Conservation (phyloP, 2,113 vertebrate genomes). For the Tonatia bakeri region DNA sequence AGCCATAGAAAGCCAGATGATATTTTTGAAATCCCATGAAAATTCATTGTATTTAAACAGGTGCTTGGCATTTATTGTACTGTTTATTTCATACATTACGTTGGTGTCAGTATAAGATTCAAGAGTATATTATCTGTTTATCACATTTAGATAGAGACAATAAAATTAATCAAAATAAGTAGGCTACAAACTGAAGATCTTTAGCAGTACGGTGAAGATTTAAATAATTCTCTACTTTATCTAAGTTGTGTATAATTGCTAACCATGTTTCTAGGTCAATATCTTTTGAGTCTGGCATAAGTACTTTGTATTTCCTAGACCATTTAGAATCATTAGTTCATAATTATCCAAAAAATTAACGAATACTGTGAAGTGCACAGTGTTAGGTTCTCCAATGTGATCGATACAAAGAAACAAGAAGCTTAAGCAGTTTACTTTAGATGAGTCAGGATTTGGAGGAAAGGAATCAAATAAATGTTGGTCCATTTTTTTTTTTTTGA, state of each 20-base stretch:
- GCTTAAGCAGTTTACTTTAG: neutral
- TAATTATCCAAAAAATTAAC: slow-evolving; percentile 10
- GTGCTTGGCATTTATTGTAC: slow-evolving; percentile 15
- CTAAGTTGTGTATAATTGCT: slow-evolving; percentile 42
- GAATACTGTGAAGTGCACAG: neutral
- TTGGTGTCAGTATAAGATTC: neutral
- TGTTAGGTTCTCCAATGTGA: neutral
- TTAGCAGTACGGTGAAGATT: slow-evolving; percentile 11
- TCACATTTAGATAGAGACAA: slow-evolving; percentile 21
- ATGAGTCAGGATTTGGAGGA: neutral
- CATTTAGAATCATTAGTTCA: slow-evolving; percentile 16
- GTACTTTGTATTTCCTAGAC: slow-evolving; percentile 13
- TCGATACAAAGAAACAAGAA: neutral
- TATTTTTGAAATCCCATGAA: slow-evolving; percentile 26
- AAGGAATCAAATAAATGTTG: neutral
- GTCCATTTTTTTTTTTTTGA: neutral
- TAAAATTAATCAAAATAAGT: slow-evolving; percentile 61
- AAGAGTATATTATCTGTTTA: slow-evolving; percentile 36
- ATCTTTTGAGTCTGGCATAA: slow-evolving; percentile 38
- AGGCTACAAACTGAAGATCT: slow-evolving; percentile 47
- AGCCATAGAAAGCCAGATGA: slow-evolving; percentile 21
- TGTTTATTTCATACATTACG: slow-evolving; percentile 36
- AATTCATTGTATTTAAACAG: slow-evolving; percentile 43
- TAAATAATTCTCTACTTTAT: slow-evolving; percentile 51
- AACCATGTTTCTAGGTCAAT: slow-evolving; percentile 51